Evolutionary conservation across 2,888 invertebrate species (phyloP).

Genomic region (Lacanobia oleracea): DNA sequence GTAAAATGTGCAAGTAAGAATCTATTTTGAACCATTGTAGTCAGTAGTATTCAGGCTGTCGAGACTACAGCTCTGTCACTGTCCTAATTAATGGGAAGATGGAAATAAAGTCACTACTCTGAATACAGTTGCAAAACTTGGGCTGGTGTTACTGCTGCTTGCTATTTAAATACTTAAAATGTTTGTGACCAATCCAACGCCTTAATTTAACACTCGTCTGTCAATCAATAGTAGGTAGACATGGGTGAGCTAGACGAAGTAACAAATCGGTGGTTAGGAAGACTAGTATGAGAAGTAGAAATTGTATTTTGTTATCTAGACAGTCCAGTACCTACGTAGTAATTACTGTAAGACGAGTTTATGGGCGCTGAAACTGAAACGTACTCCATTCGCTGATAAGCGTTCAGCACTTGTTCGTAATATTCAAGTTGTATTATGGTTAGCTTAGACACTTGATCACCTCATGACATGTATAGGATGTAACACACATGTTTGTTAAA

Average conservation of each 20-base stretch:
- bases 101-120: slow-evolving; percentile 13
- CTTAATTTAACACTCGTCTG: neutral
- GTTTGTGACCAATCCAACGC: neutral
- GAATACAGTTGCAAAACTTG: neutral
- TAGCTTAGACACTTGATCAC: slow-evolving; percentile 38
- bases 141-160: neutral
- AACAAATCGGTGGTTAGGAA: neutral
- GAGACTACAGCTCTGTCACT: neutral
- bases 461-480: slow-evolving; percentile 19
- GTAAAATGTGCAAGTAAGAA: slow-evolving; percentile 18
- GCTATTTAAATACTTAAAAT: neutral
- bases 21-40: slow-evolving; percentile 30
- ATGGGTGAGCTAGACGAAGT: neutral
- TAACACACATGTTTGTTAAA: slow-evolving; percentile 41
- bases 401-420: slow-evolving; percentile 10
- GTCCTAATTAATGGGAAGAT: slow-evolving; percentile 2
- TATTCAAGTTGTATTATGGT: slow-evolving; percentile 15
- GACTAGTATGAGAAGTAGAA: neutral
- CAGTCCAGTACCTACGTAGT: neutral
- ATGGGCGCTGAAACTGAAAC: neutral
- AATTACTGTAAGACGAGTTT: slow-evolving; percentile 1
- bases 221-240: slow-evolving; percentile 8
- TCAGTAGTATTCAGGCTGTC: slow-evolving; percentile 17
- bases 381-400: slow-evolving; percentile 1
- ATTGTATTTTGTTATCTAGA: neutral